phyloP scores from a whole-genome alignment of 2,113 vertebrate species.

The Amazona vittata region DNA sequence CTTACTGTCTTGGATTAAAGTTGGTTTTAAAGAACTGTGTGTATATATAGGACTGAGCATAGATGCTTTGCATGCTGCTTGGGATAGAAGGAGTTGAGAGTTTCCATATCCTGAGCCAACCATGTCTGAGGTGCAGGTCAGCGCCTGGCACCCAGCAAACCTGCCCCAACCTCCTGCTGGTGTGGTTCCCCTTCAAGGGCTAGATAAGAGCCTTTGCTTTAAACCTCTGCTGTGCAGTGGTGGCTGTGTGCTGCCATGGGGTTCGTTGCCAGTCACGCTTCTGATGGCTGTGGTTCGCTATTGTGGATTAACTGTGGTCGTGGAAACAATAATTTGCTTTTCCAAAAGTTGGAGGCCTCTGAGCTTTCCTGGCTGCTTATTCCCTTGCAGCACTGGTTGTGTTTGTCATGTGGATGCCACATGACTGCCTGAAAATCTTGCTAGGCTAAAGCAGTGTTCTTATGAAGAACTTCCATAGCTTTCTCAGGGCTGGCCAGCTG shows the following conservation, averaged over 20 bases:
- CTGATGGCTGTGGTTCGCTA: neutral
- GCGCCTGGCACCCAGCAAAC: neutral
- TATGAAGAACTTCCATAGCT: neutral
- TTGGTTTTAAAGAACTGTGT: neutral
- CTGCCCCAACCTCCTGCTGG: neutral
- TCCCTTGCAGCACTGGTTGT: neutral
- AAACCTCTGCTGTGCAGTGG: neutral
- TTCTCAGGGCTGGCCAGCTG: neutral
- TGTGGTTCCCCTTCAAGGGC: neutral
- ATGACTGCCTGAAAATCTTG: conserved; percentile 7
- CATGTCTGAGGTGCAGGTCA: neutral
- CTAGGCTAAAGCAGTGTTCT: neutral
- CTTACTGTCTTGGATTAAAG: neutral
- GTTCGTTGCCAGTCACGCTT: neutral
- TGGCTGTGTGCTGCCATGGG: neutral
- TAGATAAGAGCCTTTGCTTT: conserved; percentile 32
- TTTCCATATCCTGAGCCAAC: neutral
- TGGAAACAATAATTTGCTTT: neutral
- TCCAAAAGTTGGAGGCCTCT: neutral
- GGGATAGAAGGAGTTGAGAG: neutral
- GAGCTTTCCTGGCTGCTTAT: neutral
- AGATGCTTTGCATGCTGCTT: neutral
- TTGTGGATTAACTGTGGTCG: neutral
- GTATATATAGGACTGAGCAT: accelerated
- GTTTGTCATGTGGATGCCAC: neutral